Evolutionary conservation across 2,888 invertebrate species (phyloP), one percentile per base, ranked within the genome.

Genomic region (Mellilla xanthometata): DNA sequence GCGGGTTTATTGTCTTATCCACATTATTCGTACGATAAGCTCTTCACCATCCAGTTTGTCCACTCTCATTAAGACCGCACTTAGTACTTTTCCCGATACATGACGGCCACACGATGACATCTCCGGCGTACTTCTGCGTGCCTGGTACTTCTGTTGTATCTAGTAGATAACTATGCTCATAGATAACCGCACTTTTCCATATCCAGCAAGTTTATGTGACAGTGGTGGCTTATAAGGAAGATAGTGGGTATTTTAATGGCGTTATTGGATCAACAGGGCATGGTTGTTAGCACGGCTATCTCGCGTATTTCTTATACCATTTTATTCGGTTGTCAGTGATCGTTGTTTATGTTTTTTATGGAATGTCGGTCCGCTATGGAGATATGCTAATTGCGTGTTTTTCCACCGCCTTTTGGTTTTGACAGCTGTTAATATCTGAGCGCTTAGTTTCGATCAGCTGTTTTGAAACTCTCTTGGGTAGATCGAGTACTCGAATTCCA

Each of bases 41-140:
- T 81, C 81, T 81, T 69, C 64, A 61, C 61, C 68, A 75, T 80
- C 88, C 85, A 81, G 88, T 88, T 88, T 87, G 84, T 87, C 87
- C 86, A 87, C 83, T 86, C 86, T 88, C 87, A 87, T 88, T 89
- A 87, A 83, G 84, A 85, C 81, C 70, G 79, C 72, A 65, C 72
- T 76, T 73, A 73, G 73, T 72, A 70, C 75, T 76, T 86, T 85
- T 84, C 84, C 76, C 80, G 67, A 61, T 72, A 74, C 69, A 66
- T 65, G 69, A 65, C 65, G 65, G 56, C 52, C 56, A 65, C 60
- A 65, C 69, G 68, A 68, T 60, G 60, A 66, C 64, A 80, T 55
- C 84, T 84, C 81, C 62, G 68, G 44, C 59, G 52, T 12, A 57
- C 61, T 74, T 62, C 69, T 88, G 77, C 49, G 52, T 34, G 51